These are phyloP conservation scores for Cheumatopsyche charites DNA, from an alignment of 1,140 invertebrate genomes.

Conservation along the genomic window DNA sequence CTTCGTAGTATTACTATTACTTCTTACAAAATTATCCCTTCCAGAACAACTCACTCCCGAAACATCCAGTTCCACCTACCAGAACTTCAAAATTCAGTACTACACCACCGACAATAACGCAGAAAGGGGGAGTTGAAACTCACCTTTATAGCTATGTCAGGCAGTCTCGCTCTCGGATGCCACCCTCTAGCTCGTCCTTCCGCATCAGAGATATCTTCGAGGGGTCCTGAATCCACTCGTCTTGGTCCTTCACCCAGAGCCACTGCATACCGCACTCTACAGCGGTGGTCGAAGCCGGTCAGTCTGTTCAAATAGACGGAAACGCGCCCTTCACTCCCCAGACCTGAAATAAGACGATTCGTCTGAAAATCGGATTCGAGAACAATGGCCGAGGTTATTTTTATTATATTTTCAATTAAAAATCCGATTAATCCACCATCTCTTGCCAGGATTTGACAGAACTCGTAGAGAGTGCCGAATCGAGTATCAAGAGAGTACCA, in stretches of 20 bases:
- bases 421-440: not conserved
- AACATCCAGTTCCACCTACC: too few species aligned
- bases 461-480: too few species aligned
- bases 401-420: not conserved
- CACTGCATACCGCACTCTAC: constrained; percentile 76
- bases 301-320: constrained; percentile 73
- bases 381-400: not conserved
- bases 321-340: constrained; percentile 60
- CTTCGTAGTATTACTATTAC: too few species aligned
- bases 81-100: too few species aligned
- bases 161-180: constrained; percentile 69
- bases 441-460: too few species aligned
- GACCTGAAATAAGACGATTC: constrained; percentile 36
- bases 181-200: constrained; percentile 77
- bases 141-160: constrained; percentile 66
- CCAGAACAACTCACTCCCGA: too few species aligned
- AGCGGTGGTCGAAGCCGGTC: constrained; percentile 82
- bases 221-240: constrained; percentile 75
- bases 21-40: too few species aligned
- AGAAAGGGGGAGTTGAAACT: too few species aligned
- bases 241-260: constrained; percentile 75
- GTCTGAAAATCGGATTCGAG: not conserved
- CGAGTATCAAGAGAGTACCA: too few species aligned
- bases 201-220: constrained; percentile 79
- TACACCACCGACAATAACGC: too few species aligned